Evolutionary conservation across 2,797 vertebrate genomes (phyloP), one percentile per base, ranked within the genome.

Genomic region (Hapalemur alaotrensis): DNA sequence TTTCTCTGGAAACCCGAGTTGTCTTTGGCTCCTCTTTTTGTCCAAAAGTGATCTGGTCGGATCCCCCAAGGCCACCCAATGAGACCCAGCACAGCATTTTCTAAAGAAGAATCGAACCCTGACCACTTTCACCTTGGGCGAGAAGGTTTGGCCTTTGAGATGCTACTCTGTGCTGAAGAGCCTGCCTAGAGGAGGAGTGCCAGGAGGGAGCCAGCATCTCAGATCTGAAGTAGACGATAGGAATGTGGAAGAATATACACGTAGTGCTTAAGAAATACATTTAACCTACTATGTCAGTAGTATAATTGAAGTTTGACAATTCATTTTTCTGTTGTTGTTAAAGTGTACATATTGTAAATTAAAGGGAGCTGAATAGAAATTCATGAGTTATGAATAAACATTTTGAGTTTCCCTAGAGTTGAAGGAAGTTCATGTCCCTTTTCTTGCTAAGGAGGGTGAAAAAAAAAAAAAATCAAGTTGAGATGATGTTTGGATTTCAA

Each of bases 1-100:
- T 94, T 96, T 87, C 88, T 93, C 72, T 95, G 96, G 96, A 97
- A 95, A 94, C 76, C 82, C 35, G 11, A 94, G 93, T 93, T 95
- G 94, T 83, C 96, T 35, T 87, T 97, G 97, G 90, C 86, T 91
- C 65, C 79, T 91, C 82, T 89, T 93, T 94, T 93, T 97, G 81
- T 93, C 94, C 83, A 94, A 92, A 95, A 95, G 86, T 76, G 89
- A 93, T 95, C 81, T 97, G 91, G 50, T 75, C 57, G 63, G 79
- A 78, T 95, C 69, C 93, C 80, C 61, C 86, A 96, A 84, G 80
- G 59, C 95, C 76, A 93, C 35, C 89, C 76, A 79, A 17, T 85
- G 95, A 93, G 72, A 94, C 81, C 57, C 86, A 67, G 84, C 86
- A 43, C n/a, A 70, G 46, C 70, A 17, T 61, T 96, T 91, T 88